phyloP scores from a whole-genome alignment of 2,797 vertebrate genomes.

The Sebastes nivosus region DNA sequence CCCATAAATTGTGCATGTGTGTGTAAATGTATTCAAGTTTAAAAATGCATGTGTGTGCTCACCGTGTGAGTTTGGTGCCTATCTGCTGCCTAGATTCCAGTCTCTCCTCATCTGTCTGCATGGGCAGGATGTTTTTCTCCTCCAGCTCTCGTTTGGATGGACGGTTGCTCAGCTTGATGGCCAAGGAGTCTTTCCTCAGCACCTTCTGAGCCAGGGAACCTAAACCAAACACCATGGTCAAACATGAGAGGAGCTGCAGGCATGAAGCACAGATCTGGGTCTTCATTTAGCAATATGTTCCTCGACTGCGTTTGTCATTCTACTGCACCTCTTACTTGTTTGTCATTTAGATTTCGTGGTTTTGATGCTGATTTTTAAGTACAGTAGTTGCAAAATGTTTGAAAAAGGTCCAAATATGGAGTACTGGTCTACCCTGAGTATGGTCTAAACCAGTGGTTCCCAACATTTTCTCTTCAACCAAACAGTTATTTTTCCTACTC shows the following conservation, averaged over 20 bases:
- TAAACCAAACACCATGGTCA: constrained; percentile 56
- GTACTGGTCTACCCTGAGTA: neutral
- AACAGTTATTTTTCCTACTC: no score
- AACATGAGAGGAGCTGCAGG: neutral
- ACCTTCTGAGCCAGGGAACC: constrained; percentile 95
- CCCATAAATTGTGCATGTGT: constrained; percentile 1
- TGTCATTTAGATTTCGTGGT: neutral
- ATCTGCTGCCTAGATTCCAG: constrained; percentile 96
- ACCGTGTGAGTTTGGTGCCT: constrained; percentile 96
- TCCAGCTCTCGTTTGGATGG: constrained; percentile 96
- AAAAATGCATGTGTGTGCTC: constrained; percentile 36
- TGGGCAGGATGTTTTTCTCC: constrained; percentile 97
- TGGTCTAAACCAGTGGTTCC: neutral
- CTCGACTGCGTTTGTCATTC: neutral
- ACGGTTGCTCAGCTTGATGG: constrained; percentile 98
- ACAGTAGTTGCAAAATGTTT: neutral
- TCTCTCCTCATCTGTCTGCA: constrained; percentile 95
- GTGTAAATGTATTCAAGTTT: neutral
- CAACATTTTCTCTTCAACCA: no score
- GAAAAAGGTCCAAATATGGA: neutral
- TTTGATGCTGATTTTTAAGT: neutral
- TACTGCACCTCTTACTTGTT: neutral
- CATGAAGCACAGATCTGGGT: neutral
- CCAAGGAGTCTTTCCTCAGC: constrained; percentile 96
- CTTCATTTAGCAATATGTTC: neutral